Evolutionary conservation across 37 sponge, comb jelly and placozoan species (phyloP).

Genomic region (Hexactinellida sp.): DNA sequence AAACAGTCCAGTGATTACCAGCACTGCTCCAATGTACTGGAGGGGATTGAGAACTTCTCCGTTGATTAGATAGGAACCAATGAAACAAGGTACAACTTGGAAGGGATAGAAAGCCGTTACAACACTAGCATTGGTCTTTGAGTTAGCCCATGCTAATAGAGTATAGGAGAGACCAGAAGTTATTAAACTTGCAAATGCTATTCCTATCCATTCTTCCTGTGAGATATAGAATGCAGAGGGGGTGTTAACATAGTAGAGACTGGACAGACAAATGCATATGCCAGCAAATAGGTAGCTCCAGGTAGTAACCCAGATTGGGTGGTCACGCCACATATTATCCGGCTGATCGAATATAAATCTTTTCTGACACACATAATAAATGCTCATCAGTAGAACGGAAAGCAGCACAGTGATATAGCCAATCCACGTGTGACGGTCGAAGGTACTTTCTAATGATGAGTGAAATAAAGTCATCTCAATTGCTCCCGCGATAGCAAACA

Average conservation of each 20-base stretch:
- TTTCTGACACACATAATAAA: constrained; percentile 46
- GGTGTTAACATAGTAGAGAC: constrained; percentile 26
- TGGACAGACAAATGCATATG: constrained; percentile 47
- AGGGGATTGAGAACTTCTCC: constrained; percentile 24
- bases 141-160: constrained; percentile 61
- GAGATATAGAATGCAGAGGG: background rate
- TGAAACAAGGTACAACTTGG: constrained; percentile 42
- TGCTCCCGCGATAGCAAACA: constrained; percentile 12
- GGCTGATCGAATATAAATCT: constrained; percentile 35
- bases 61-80: constrained; percentile 34
- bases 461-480: background rate
- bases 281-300: constrained; percentile 62
- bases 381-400: background rate
- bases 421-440: background rate
- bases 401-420: background rate
- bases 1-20: constrained; percentile 46
- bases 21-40: constrained; percentile 55
- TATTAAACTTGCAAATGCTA: constrained; percentile 60
- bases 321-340: constrained; percentile 31
- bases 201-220: constrained; percentile 35
- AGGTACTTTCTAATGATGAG: background rate
- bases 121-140: constrained; percentile 42
- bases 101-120: constrained; percentile 78
- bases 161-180: constrained; percentile 65
- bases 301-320: constrained; percentile 49